Evolutionary conservation across 2,113 vertebrate species (phyloP).

Genomic region (Paraplagusia blochii): DNA sequence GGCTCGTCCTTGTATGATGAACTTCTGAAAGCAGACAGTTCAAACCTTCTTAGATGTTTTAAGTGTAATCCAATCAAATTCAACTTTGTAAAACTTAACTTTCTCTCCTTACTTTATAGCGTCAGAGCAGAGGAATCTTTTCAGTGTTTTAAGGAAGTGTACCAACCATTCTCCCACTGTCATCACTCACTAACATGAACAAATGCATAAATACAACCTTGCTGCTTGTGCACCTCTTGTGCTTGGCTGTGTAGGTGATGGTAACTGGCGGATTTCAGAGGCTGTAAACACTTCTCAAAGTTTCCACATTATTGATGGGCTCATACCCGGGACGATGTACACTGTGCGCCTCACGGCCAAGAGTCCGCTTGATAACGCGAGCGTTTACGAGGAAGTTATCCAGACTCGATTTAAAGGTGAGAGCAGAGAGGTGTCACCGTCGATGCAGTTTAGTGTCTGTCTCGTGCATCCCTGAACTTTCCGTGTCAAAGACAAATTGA

Average conservation of each 20-base stretch:
- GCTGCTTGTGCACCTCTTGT: slow-evolving; percentile 78
- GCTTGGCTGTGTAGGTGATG: slow-evolving; percentile 82
- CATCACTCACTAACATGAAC: too few species aligned
- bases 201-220: slow-evolving; percentile 12
- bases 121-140: too few species aligned
- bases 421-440: slow-evolving; percentile 43
- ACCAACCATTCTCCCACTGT: too few species aligned
- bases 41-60: too few species aligned
- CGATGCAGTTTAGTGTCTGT: slow-evolving; percentile 20
- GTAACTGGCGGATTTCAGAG: slow-evolving; percentile 82
- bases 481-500: neutral
- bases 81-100: too few species aligned
- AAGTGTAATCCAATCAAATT: too few species aligned
- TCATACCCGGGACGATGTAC: slow-evolving; percentile 84
- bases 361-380: slow-evolving; percentile 87
- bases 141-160: too few species aligned
- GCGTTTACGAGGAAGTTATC: slow-evolving; percentile 95
- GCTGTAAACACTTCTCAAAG: slow-evolving; percentile 85
- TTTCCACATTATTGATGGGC: slow-evolving; percentile 84
- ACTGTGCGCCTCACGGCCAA: slow-evolving; percentile 88
- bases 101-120: too few species aligned
- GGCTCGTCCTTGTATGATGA: too few species aligned
- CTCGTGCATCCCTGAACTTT: neutral
- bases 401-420: slow-evolving; percentile 91
- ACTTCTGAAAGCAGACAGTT: too few species aligned